phyloP scores from a whole-genome alignment of 2,797 vertebrate species.

The Bovichtus variegatus region DNA sequence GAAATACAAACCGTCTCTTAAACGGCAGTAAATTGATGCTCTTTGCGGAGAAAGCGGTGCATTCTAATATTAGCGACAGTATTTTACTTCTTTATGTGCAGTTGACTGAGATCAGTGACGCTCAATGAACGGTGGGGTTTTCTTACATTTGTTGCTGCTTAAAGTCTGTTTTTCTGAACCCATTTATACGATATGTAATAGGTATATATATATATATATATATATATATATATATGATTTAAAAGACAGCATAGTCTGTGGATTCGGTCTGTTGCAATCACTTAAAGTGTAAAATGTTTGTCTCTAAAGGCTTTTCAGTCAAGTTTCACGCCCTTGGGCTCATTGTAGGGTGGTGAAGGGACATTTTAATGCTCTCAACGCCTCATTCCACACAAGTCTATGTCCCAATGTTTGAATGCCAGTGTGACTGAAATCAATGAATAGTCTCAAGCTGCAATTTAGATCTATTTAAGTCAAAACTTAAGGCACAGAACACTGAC shows the following conservation, averaged over 20 bases:
- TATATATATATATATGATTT: too few relatives aligned
- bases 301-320: conserved; percentile 48
- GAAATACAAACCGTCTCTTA: conserved; percentile 61
- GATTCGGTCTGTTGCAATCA: conserved; percentile 21
- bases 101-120: conserved; percentile 35
- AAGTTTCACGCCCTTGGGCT: conserved; percentile 44
- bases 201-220: too few relatives aligned
- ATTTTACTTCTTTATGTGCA: conserved; percentile 45
- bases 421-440: conserved; percentile 32
- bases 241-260: conserved; percentile 18
- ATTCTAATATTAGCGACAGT: conserved; percentile 64
- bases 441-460: conserved; percentile 32
- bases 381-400: conserved; percentile 17
- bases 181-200: too few relatives aligned
- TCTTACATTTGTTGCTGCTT: conserved; percentile 28
- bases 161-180: conserved; percentile 14
- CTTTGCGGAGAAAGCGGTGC: conserved; percentile 34
- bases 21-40: conserved; percentile 56
- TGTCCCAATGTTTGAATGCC: conserved; percentile 12
- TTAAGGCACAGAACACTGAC: not conserved
- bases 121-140: not conserved
- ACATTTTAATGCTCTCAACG: conserved; percentile 40
- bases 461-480: conserved; percentile 11
- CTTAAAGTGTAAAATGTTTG: conserved; percentile 28
- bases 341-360: conserved; percentile 18